Evolutionary conservation across 2,797 vertebrate genomes (phyloP), one percentile per base, ranked within the genome.

Genomic region (Hoplostethus mediterraneus): DNA sequence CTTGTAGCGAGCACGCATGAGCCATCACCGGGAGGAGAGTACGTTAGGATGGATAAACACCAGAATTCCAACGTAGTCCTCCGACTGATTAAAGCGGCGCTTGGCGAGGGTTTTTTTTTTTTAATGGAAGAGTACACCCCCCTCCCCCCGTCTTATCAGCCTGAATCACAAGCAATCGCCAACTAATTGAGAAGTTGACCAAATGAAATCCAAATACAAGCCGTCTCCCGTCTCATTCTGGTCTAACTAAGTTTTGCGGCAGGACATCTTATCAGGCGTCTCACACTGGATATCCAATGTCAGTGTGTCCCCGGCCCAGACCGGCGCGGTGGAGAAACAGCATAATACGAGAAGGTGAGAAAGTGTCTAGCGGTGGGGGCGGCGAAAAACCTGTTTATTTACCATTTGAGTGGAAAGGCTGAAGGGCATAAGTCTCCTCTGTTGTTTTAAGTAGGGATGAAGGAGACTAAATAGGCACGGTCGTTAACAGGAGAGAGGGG

Each of bases 311-410:
- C 30, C 7, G 66, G 57, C 17, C 40, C 21, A 5, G 17, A 53
- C 65, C 69, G 3, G 28, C 28, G 63, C 74, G 64, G 13, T 30
- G 55, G 28, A 66, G 55, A 38, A 48, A 65, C 11, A 44, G 38
- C 52, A 63, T 33, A 73, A 71, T 62, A 57, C 62, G 63, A 56
- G 49, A 21, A 81, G 65, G 82, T 56, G 73, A 73, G 75, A 78
- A 83, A 80, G 63, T 56, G 58, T 52, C 44, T 13, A 25, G 62
- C 63, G 36, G 85, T 54, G 53, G 55, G 53, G 71, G 74, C 69
- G 80, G 55, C 74, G 73, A 88, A 90, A 90, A 89, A 49, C 28
- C 58, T 84, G 83, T 81, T 80, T 90, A 81, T 90, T 89, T 90
- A 81, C 81, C 55, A 73, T 80, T 64, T 72, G 78, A 83, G 63